phyloP scores from a whole-genome alignment of 2,888 invertebrate species.

The Allophyes oxyacanthae region DNA sequence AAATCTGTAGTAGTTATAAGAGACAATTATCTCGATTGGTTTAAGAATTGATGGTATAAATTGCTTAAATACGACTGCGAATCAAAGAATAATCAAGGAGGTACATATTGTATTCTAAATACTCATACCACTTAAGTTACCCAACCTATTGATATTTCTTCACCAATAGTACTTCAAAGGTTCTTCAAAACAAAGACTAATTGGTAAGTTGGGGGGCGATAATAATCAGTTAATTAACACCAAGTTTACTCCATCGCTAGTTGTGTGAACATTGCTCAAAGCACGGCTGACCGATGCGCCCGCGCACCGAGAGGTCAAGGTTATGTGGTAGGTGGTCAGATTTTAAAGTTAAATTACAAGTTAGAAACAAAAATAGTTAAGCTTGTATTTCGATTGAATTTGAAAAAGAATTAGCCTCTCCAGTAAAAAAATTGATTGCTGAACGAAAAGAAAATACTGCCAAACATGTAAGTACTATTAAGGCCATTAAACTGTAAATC shows the following conservation, averaged over 20 bases:
- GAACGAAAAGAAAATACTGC: not conserved
- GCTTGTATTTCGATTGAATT: not conserved
- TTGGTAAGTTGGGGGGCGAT: constrained; percentile 51
- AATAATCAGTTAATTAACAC: constrained; percentile 59
- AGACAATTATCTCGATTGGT: too few relatives aligned
- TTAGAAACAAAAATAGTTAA: not conserved
- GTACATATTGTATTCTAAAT: too few relatives aligned
- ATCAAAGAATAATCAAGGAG: too few relatives aligned
- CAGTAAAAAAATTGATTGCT: too few relatives aligned
- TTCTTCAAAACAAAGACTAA: constrained; percentile 46
- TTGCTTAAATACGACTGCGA: too few relatives aligned
- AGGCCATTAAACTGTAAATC: constrained; percentile 1
- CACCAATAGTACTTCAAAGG: constrained; percentile 38
- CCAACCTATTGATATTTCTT: constrained; percentile 30
- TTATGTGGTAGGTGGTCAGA: constrained; percentile 46
- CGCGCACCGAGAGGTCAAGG: constrained; percentile 66
- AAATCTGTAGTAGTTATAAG: too few relatives aligned
- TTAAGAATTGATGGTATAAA: too few relatives aligned
- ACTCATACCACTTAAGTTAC: too few relatives aligned
- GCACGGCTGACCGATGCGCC: constrained; percentile 55
- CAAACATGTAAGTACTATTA: not conserved
- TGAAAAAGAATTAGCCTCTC: not conserved
- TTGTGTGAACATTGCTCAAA: constrained; percentile 57
- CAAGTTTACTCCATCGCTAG: constrained; percentile 47
- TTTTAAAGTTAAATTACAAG: constrained; percentile 16